Evolutionary conservation across 2,888 invertebrate genomes (phyloP), one percentile per base, ranked within the genome.

Genomic region (Acleris literana): DNA sequence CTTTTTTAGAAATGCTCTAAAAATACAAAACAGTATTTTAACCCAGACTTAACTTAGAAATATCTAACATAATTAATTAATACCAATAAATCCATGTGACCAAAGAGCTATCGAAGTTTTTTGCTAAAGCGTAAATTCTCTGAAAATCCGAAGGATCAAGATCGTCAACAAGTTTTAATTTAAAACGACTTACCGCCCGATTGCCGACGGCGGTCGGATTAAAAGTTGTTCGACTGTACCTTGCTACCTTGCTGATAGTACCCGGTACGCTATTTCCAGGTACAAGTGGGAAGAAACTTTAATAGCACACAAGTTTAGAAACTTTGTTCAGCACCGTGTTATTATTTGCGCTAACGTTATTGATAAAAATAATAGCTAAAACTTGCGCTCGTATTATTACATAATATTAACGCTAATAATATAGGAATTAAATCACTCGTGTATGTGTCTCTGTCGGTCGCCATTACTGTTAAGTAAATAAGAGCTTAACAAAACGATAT

Each of bases 171-270:
- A 86, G 77, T 86, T 86, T 87, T 87, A 87, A 87, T 88, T 86
- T 87, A 87, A 85, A 87, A 82, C 84, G 87, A 85, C 87, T 88
- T 87, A 87, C 81, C 81, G 84, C 79, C 73, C 83, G 80, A 86
- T 84, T 84, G 84, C 85, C 81, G 78, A 63, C 80, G 82, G 82
- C 75, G 72, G 72, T 69, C 53, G 84, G 86, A 85, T 88, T 87
- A 85, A 82, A 87, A 85, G 81, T 87, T 84, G 73, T 73, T 76
- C 76, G 68, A 71, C 72, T 69, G 68, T 77, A 76, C 76, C 76
- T 78, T 74, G 48, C 60, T 65, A 67, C 69, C 67, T 67, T 49
- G 9, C 58, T 39, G 25, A 17, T 60, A 43, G 33, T 60, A 49
- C 29, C 46, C 17, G 58, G 22, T 62, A 59, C 53, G 29, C 63